phyloP scores from a whole-genome alignment of 2,113 vertebrate genomes.

The Craseonycteris thonglongyai region DNA sequence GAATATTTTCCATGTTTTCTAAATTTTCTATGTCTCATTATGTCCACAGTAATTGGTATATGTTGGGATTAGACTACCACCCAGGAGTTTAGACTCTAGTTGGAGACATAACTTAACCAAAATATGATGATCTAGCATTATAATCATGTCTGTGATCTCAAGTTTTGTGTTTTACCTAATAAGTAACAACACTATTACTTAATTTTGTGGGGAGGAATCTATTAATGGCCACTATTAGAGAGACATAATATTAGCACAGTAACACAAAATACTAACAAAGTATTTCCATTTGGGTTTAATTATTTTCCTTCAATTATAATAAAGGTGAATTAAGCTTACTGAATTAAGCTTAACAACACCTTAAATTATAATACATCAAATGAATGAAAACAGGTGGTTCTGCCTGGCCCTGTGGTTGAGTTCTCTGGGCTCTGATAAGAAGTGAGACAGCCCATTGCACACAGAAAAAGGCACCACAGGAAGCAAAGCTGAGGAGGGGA shows the following conservation, averaged over 20 bases:
- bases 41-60: not conserved
- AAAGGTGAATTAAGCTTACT: not conserved
- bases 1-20: not conserved
- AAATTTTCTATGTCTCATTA: not conserved
- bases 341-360: not conserved
- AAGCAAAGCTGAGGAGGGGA: not conserved
- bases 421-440: not conserved
- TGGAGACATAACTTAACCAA: not conserved
- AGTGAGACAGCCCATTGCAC: rapidly evolving
- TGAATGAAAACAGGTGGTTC: not conserved
- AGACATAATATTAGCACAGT: not conserved
- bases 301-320: not conserved
- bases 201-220: not conserved
- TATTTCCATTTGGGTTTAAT: not conserved
- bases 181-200: not conserved
- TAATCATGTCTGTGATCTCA: not conserved
- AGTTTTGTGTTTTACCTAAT: not conserved
- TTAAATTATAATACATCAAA: not conserved
- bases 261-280: not conserved
- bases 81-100: not conserved
- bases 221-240: not conserved
- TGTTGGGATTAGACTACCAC: not conserved
- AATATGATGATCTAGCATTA: not conserved
- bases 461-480: not conserved
- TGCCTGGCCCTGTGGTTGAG: not conserved